A percentile compares a stretch with the other conserved stretches of the same genome.
These are phyloP conservation scores for Drepana arcuata DNA, from an alignment of 1,140 invertebrate species.

Conservation along the genomic window DNA sequence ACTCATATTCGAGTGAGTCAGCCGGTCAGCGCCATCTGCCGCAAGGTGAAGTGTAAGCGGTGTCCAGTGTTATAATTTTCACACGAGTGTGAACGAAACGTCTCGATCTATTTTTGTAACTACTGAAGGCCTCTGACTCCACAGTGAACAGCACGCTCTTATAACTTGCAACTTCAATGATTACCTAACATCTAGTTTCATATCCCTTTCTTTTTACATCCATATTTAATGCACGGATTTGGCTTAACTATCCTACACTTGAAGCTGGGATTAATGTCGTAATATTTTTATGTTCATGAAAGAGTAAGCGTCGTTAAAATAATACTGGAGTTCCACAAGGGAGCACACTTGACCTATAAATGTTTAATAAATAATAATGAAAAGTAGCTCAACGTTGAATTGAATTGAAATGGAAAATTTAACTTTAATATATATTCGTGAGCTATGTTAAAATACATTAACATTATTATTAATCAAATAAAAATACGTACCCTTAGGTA, in stretches of 20 bases:
- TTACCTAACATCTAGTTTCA: no score
- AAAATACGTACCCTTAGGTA: constrained; percentile 33
- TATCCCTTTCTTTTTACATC: constrained; percentile 4
- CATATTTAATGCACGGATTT: constrained; percentile 6
- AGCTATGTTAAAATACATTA: no score
- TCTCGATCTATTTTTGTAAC: constrained; percentile 61
- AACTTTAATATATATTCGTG: no score
- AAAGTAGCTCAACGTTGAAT: no score
- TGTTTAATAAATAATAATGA: no score
- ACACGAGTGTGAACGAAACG: constrained; percentile 61
- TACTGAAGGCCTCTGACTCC: constrained; percentile 49
- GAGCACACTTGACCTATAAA: no score
- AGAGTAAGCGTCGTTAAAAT: no score
- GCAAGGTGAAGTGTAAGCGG: constrained; percentile 60
- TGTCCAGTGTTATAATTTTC: constrained; percentile 59
- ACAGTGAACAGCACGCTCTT: constrained; percentile 21
- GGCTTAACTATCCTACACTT: no score
- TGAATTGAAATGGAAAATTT: no score
- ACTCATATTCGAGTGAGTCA: constrained; percentile 54
- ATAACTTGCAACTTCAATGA: constrained; percentile 37
- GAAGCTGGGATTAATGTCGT: no score
- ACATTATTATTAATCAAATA: constrained; percentile 7
- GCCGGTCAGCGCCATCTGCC: constrained; percentile 60
- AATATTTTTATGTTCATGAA: no score
- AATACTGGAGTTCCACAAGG: no score